Conservation (phyloP, 2,888 invertebrate species). For the Drepanosiphum platanoidis region DNA sequence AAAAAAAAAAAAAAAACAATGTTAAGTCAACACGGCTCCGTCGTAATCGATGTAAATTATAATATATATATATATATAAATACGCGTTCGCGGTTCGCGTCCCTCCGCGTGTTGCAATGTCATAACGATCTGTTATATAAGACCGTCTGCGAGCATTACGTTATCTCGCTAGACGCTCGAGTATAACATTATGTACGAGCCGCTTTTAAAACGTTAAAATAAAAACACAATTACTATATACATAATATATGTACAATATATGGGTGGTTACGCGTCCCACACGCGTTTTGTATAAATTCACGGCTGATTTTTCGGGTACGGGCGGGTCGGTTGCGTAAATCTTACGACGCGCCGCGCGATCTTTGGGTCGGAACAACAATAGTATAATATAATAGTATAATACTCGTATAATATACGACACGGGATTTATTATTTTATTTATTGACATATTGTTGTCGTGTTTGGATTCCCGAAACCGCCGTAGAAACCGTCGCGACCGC, state of each 20-base stretch:
- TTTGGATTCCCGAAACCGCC: neutral
- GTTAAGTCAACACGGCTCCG: slow-evolving; percentile 51
- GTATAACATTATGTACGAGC: neutral
- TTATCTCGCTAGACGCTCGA: neutral
- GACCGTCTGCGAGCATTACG: neutral
- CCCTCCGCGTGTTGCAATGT: slow-evolving; percentile 38
- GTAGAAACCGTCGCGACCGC: too few species aligned
- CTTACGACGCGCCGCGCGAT: neutral
- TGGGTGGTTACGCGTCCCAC: slow-evolving; percentile 25
- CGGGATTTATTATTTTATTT: slow-evolving; percentile 32
- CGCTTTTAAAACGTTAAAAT: neutral
- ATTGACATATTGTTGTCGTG: neutral
- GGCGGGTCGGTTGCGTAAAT: slow-evolving; percentile 11
- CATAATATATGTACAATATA: too few species aligned
- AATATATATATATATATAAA: neutral
- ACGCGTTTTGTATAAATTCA: slow-evolving; percentile 2
- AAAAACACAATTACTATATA: neutral
- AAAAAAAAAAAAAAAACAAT: slow-evolving; percentile 10
- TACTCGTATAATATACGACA: too few species aligned
- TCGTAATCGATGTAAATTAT: slow-evolving; percentile 26
- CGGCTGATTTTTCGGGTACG: neutral
- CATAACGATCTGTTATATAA: slow-evolving; percentile 43
- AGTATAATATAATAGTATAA: too few species aligned
- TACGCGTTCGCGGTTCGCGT: slow-evolving; percentile 16
- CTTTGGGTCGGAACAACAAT: neutral